Evolutionary conservation across 2,113 vertebrate species (phyloP).

Genomic region (Rhinoptilus africanus): DNA sequence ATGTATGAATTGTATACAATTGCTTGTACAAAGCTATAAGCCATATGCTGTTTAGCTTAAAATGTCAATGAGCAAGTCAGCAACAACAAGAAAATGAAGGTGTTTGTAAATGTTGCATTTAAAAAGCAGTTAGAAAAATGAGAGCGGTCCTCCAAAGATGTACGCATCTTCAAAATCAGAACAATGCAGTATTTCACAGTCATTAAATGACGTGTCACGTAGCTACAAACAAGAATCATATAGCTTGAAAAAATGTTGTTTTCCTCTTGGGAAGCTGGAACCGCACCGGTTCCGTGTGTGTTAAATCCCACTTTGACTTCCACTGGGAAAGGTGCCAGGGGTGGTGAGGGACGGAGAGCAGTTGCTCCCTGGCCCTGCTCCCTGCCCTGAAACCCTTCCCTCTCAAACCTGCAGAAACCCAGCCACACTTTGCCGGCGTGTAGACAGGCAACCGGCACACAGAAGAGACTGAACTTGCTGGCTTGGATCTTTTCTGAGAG

Average conservation of each 20-base stretch:
- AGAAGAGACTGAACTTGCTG: neutral
- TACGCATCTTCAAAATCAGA: neutral
- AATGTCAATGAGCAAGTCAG: conserved; percentile 47
- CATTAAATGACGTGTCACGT: conserved; percentile 37
- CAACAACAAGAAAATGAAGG: conserved; percentile 55
- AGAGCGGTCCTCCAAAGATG: neutral
- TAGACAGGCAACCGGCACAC: neutral
- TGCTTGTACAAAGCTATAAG: conserved; percentile 43
- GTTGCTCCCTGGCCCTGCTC: neutral
- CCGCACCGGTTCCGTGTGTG: neutral
- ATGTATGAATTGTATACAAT: conserved; percentile 35
- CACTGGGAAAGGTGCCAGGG: neutral
- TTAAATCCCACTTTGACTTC: conserved; percentile 51
- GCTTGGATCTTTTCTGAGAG: neutral
- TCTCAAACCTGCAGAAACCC: neutral
- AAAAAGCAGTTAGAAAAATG: conserved; percentile 45
- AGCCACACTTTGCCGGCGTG: neutral
- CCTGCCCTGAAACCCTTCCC: conserved; percentile 12
- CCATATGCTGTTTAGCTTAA: conserved; percentile 62
- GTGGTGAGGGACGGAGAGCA: neutral
- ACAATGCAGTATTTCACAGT: conserved; percentile 9
- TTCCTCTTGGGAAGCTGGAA: conserved; percentile 37
- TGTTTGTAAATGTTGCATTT: conserved; percentile 61
- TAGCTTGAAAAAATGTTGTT: conserved; percentile 34
- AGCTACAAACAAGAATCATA: conserved; percentile 51